phyloP scores from a whole-genome alignment of 2,113 vertebrate genomes.

The Noturus placidus region DNA sequence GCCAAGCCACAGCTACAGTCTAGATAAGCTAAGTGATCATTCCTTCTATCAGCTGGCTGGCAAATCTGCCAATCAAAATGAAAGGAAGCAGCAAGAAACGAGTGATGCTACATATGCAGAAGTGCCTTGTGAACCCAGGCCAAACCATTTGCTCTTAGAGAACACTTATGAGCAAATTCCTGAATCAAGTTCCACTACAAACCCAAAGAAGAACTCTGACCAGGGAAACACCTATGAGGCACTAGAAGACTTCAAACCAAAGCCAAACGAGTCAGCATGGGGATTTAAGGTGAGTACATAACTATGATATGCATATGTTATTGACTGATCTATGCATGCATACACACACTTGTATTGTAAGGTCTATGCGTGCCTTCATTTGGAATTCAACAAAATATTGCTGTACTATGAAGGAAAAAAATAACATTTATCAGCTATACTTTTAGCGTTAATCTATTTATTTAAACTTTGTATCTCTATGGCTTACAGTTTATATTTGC shows the following conservation, averaged over 20 bases:
- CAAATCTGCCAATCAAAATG: slow-evolving; percentile 28
- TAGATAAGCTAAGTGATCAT: slow-evolving; percentile 47
- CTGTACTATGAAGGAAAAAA: not conserved
- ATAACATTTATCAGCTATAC: not conserved
- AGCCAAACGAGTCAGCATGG: slow-evolving; percentile 43
- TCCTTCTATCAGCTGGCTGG: slow-evolving; percentile 66
- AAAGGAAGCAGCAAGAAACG: not conserved
- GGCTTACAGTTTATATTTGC: not conserved
- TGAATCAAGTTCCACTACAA: slow-evolving; percentile 41
- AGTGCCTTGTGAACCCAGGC: slow-evolving; percentile 48
- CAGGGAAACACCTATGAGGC: slow-evolving; percentile 59
- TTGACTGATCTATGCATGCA: not conserved
- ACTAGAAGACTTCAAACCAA: slow-evolving; percentile 64
- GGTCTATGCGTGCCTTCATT: not conserved
- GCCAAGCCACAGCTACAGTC: slow-evolving; percentile 54
- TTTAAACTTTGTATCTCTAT: not conserved
- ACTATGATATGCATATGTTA: not conserved
- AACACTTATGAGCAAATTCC: slow-evolving; percentile 66
- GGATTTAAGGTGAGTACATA: slow-evolving; percentile 63
- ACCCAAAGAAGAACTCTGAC: slow-evolving; percentile 21
- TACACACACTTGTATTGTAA: not conserved
- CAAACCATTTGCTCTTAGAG: slow-evolving; percentile 27
- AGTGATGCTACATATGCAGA: slow-evolving; percentile 62
- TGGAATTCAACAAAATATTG: not conserved
- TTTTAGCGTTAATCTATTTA: not conserved